Evolutionary conservation across 2,113 vertebrate genomes (phyloP), one percentile per base, ranked within the genome.

Genomic region (Platichthys flesus): DNA sequence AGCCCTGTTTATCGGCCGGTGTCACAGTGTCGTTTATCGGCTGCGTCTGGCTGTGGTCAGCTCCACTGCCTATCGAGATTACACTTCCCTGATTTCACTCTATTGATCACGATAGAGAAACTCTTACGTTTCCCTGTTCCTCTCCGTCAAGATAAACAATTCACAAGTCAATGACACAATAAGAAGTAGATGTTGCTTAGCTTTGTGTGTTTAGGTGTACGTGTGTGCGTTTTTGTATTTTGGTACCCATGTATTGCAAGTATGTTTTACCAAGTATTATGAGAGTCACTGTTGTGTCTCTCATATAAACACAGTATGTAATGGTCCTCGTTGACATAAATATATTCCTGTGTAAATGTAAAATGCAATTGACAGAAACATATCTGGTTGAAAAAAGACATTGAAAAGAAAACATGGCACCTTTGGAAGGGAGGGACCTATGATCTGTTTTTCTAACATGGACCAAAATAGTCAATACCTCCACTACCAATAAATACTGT

Each of bases 1-100:
- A 65, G 62, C 60, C 58, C 55, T 60, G 60, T 82, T 76, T 73
- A 76, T 83, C 60, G 59, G 52, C 67, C 51, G 63, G 24, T 67
- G 63, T 72, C 61, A 69, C n/a, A 13, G 49, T 67, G n/a, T 70
- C 70, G 67, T 73, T 84, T 71, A 84, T 86, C 16, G 16, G 66
- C 64, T 31, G 28, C 40, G 68, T 67, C 54, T 67, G 59, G 37
- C 63, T 75, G 57, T 67, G 81, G 67, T 86, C 83, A 74, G 74
- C 65, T 55, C 45, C 56, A 26, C 72, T 86, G 84, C 71, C 81
- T 69, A 28, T 85, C 71, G 78, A 67, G 51, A 90, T 90, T 74
- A 77, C 79, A 37, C 71, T 64, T 59, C 9, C n/a, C 61, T 77
- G 51, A 49, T 76, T 72, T 67, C 69, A 23, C 31, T 54, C 7